phyloP scores from a whole-genome alignment of 2,797 vertebrate species.

The Dallia pectoralis region DNA sequence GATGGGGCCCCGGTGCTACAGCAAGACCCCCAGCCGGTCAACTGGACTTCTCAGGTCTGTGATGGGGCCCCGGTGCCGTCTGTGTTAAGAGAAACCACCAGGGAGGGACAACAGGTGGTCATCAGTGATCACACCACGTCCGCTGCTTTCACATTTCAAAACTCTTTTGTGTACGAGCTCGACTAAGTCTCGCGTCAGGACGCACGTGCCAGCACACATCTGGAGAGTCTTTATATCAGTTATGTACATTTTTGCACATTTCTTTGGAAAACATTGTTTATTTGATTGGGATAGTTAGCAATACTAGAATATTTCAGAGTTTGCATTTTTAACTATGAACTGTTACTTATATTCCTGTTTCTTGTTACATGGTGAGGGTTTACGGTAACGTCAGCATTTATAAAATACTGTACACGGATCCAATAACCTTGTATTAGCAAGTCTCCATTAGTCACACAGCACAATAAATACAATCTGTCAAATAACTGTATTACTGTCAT shows the following conservation, averaged over 20 bases:
- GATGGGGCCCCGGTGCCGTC: conserved; percentile 23
- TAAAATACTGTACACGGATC: neutral
- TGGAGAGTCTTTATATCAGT: too few species aligned
- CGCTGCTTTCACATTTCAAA: conserved; percentile 80
- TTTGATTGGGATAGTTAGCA: neutral
- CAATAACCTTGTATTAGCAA: neutral
- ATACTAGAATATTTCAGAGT: neutral
- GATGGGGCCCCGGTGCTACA: neutral
- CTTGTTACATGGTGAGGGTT: neutral
- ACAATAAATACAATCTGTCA: neutral
- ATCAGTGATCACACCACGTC: conserved; percentile 75
- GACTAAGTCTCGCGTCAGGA: conserved; percentile 69
- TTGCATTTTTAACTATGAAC: neutral
- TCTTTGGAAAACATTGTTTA: neutral
- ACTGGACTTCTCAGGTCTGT: neutral
- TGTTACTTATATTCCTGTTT: neutral
- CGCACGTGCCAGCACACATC: neutral
- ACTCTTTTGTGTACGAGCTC: conserved; percentile 80
- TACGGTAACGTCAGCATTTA: neutral
- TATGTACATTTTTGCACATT: neutral
- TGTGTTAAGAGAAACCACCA: conserved; percentile 67
- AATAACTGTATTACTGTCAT: neutral
- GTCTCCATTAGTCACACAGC: neutral
- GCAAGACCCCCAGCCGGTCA: conserved; percentile 37
- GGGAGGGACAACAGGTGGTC: conserved; percentile 69